Evolutionary conservation across 1,140 invertebrate genomes (phyloP), one percentile per base, ranked within the genome.

Genomic region (Meloidogyne exigua): DNA sequence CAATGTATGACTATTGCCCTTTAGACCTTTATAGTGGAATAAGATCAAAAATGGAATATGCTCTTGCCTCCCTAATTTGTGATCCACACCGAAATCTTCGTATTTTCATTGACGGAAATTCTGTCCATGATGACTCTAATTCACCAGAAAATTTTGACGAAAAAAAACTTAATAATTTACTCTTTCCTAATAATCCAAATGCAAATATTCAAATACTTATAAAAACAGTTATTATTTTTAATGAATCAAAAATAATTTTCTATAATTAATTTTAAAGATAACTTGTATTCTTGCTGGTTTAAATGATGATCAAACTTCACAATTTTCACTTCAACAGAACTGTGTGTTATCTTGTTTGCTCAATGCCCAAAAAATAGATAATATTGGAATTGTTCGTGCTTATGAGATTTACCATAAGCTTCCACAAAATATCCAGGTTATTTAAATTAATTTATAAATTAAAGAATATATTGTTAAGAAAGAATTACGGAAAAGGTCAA

Each of bases 1-100:
- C 73, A 42, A 87, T 87, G 85, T 87, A 87, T 64, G 85, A 87
- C 62, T 87, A 87, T 65, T 87, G 85, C 32, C 85, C 85, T 2
- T 65, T 87, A 18, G 81, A 84, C 15, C 78, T 87, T 13, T 87
- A 80, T 73, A 87, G 84, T 42, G 85, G 85, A 13, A 76, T 82
- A 71, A 65, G 76, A 3, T 25, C 21, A 18, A 78, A 86, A 70
- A 86, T 87, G 85, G 28, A 68, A 26, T 44, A 62, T 49, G 84
- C 85, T 42, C 62, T 85, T 28, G 15, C 28, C 12, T 84, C 87
- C 0, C 32, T 87, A 0, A 72, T 87, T 63, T 28, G 67, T 32
- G 76, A 82, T 68, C 85, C 85, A 12, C 85, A 87, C 72, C 63
- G 86, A 32, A 87, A 87, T 78, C 75, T 87, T 13, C 81, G 85